Evolutionary conservation across 2,888 invertebrate genomes (phyloP).

Genomic region (Pterostichus niger): DNA sequence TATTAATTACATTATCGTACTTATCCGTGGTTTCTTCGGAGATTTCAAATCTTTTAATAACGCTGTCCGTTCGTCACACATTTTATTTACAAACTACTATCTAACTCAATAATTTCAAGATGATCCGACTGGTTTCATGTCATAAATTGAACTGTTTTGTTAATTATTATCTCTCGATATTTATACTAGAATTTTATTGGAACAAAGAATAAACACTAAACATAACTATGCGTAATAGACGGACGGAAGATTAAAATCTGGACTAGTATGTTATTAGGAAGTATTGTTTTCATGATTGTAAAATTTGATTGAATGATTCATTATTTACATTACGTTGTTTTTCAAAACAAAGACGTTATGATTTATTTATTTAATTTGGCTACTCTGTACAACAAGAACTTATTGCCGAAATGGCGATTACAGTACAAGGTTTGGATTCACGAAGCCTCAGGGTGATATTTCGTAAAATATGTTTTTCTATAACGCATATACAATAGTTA

Average conservation of each 20-base stretch:
- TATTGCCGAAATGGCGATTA: too few species aligned
- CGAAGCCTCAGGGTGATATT: too few species aligned
- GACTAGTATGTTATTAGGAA: conserved; percentile 7
- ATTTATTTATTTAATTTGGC: too few species aligned
- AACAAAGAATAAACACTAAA: background rate
- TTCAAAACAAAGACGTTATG: too few species aligned
- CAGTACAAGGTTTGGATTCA: too few species aligned
- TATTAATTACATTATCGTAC: conserved; percentile 40
- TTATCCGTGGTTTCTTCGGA: conserved; percentile 3
- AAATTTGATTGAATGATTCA: background rate
- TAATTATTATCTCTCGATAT: conserved; percentile 20
- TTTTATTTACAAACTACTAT: background rate
- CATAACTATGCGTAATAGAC: background rate
- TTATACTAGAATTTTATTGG: conserved; percentile 24
- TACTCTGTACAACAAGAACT: too few species aligned
- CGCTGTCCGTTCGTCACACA: conserved; percentile 15
- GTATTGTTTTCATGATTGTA: background rate
- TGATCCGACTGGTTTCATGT: background rate
- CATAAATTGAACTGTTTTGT: conserved; percentile 37
- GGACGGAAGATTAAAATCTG: conserved; percentile 9
- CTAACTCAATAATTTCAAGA: conserved; percentile 21
- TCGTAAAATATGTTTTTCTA: too few species aligned
- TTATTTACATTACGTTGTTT: background rate
- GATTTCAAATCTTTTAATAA: background rate
- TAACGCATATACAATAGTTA: too few species aligned